Evolutionary conservation across 1,140 invertebrate genomes (phyloP).

Genomic region (Antheraea mylitta): DNA sequence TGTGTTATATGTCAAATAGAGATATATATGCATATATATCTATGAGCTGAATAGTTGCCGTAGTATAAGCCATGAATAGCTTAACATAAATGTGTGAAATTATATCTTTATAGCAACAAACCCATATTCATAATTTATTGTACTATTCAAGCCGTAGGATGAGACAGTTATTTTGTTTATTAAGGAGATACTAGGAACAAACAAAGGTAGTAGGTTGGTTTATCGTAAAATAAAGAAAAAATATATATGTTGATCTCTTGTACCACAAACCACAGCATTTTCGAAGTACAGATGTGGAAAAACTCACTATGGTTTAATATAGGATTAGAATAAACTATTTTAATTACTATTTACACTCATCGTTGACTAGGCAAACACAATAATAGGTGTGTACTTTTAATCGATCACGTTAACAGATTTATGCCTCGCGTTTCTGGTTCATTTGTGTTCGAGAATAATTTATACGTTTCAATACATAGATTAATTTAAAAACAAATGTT

Average conservation of each 20-base stretch:
- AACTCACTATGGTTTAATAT: conserved; percentile 48
- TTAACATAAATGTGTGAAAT: no score
- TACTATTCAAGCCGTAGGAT: no score
- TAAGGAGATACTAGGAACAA: no score
- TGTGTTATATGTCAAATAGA: no score
- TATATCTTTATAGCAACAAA: no score
- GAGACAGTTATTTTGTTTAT: no score
- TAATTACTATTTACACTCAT: conserved; percentile 55
- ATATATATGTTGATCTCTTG: conserved; percentile 16
- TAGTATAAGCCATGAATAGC: no score
- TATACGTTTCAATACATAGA: conserved; percentile 19
- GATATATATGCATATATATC: no score
- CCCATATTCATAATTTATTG: no score
- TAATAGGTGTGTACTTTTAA: conserved; percentile 48
- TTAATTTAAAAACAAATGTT: not conserved
- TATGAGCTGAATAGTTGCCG: no score
- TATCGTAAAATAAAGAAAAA: not conserved
- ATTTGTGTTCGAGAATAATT: conserved; percentile 40
- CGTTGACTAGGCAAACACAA: conserved; percentile 38
- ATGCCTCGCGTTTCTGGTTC: conserved; percentile 35
- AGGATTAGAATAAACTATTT: conserved; percentile 56
- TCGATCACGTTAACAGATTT: conserved; percentile 47
- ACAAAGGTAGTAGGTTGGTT: not conserved
- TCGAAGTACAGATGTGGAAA: conserved; percentile 34
- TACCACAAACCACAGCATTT: conserved; percentile 18